Base-by-base conservation (phyloP, 2,888 invertebrate genomes). In the Phortica magna region DNA sequence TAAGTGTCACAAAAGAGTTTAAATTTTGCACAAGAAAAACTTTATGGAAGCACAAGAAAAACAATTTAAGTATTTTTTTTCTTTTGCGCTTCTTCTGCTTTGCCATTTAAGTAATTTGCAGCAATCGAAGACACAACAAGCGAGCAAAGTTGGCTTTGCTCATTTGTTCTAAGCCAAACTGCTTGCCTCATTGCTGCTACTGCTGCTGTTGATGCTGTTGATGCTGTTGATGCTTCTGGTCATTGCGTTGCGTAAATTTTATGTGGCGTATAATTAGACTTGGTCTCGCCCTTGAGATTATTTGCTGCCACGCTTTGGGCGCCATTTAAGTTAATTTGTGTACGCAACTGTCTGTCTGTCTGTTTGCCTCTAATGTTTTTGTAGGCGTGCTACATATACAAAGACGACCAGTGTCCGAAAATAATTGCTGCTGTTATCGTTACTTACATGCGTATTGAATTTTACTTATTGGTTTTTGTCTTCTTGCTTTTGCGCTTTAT, bases 401-500 rank as follows among this genome's bases (percentile, higher is more conserved):
- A 77, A 39, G 73, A 43, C 48, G 61, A 55, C 53, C 71, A 31
- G n/a, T 12, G 42, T 17, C 57, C 42, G 59, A 80, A 83, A 81
- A 88, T 88, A 85, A 88, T 85, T 88, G 88, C 88, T 88, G 87
- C 87, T 85, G 85, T 85, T 85, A 87, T 85, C 85, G 88, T 87
- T 88, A 85, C 85, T 88, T 87, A 84, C 84, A 81, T 59, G 9
- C 22, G 7, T 10, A 14, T 22, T 59, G 59, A 59, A 59, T 14
- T 17, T 59, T 9, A 17, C 22, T 59, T 17, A 59, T 19, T 19
- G 59, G 6, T 59, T 17, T 10, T 31, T 31, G 2, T 31, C 31
- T 31, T 31, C 31, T 31, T 12, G 12, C 17, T 14, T 7, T 12
- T 14, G 17, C 17, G 6, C 55, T 64, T 31, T 31, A 64, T 12